A percentile compares a stretch with the other conserved stretches of the same genome.
These are phyloP conservation scores for Siniperca undulata DNA, from an alignment of 2,797 vertebrate genomes.

Conservation along the genomic window DNA sequence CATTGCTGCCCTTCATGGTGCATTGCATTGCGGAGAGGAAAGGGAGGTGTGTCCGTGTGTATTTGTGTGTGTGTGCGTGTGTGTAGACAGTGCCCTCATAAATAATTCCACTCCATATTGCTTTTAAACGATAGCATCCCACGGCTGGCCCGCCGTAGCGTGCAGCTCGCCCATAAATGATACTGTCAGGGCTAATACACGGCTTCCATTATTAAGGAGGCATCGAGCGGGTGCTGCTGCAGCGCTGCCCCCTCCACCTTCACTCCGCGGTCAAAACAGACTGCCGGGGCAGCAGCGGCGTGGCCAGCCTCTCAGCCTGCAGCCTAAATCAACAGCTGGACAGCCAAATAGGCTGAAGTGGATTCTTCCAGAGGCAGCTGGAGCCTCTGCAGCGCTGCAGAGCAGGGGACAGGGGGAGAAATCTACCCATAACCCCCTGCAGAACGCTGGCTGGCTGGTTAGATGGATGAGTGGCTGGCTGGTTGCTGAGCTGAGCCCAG, in stretches of 20 bases:
- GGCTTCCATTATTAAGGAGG: slow-evolving; percentile 78
- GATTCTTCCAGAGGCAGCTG: neutral
- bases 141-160: slow-evolving; percentile 56
- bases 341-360: neutral
- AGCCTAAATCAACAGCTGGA: slow-evolving; percentile 39
- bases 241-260: slow-evolving; percentile 31
- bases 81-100: slow-evolving; percentile 70
- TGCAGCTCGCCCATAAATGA: slow-evolving; percentile 79
- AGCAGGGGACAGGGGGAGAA: neutral
- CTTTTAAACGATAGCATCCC: slow-evolving; percentile 84
- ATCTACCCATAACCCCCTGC: slow-evolving; percentile 48
- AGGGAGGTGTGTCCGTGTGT: slow-evolving; percentile 25
- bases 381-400: slow-evolving; percentile 17
- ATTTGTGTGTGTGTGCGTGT: slow-evolving; percentile 31
- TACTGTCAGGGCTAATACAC: slow-evolving; percentile 76
- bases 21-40: slow-evolving; percentile 53
- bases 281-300: neutral
- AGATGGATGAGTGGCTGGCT: slow-evolving; percentile 49
- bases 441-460: slow-evolving; percentile 8
- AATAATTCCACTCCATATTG: slow-evolving; percentile 82
- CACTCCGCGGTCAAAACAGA: slow-evolving; percentile 13
- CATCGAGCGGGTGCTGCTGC: slow-evolving; percentile 50
- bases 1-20: slow-evolving; percentile 70
- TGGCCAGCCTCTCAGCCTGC: slow-evolving; percentile 15
- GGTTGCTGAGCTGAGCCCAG: slow-evolving; percentile 47